These are phyloP conservation scores for Champsocephalus gunnari DNA, from an alignment of 2,797 vertebrate species.

Conservation along the genomic window DNA sequence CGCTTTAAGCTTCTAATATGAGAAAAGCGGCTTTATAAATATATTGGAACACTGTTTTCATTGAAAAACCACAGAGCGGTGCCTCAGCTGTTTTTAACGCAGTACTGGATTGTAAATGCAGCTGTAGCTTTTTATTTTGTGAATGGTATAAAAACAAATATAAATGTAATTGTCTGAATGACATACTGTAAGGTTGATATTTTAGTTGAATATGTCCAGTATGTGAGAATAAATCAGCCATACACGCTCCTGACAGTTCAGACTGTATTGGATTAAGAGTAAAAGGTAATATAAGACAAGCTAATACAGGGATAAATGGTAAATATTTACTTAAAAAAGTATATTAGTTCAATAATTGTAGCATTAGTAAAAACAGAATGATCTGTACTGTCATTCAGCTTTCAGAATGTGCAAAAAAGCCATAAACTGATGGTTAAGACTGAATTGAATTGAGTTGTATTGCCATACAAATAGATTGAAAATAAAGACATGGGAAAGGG, in stretches of 20 bases:
- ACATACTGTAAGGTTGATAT: background rate
- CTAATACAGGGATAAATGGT: background rate
- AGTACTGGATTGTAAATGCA: background rate
- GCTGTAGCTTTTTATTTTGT: slow-evolving; percentile 2
- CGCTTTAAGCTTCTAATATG: slow-evolving; percentile 37
- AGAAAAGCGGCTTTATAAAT: slow-evolving; percentile 43
- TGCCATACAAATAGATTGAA: background rate
- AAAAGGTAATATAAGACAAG: background rate
- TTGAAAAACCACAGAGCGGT: background rate
- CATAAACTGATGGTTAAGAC: no score
- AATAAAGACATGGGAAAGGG: background rate
- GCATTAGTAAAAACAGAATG: background rate
- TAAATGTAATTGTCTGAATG: background rate
- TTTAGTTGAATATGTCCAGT: background rate
- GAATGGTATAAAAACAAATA: background rate
- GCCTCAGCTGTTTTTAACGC: background rate
- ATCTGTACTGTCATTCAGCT: background rate
- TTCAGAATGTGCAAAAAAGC: no score
- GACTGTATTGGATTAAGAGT: background rate
- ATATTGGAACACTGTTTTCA: slow-evolving; percentile 5
- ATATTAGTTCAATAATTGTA: background rate
- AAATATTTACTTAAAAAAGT: slow-evolving; percentile 3
- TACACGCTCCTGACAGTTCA: slow-evolving; percentile 1
- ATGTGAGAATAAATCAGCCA: background rate
- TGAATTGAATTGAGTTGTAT: background rate